Evolutionary conservation across 2,888 invertebrate genomes (phyloP), one percentile per base, ranked within the genome.

Genomic region (Galeopsomyia nigrocyanea): DNA sequence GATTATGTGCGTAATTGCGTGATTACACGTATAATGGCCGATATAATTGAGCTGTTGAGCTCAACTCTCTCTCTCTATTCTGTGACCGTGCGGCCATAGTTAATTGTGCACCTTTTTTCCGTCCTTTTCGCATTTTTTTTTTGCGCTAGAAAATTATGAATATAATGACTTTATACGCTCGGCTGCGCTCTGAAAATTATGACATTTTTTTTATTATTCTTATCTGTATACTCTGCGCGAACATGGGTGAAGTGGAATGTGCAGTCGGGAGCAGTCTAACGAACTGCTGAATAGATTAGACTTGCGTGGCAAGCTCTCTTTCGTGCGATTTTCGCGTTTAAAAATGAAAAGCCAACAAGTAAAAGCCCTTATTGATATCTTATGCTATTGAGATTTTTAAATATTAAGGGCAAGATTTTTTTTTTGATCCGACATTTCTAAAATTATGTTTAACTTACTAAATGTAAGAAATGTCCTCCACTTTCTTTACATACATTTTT

Each of bases 1-100:
- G 71, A 75, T 75, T 69, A 71, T 68, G 75, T 68, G 71, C 71
- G 71, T 75, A 75, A 75, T 75, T 75, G 62, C 75, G 62, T 68
- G 75, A 75, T 69, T 75, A 71, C 71, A 22, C 68, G 75, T 66
- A 75, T 75, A 75, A 75, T 75, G 66, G 61, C 56, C 61, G 65
- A 74, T 74, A 71, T 74, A 74, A 74, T 74, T 74, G 75, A 71
- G 75, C 71, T 49, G 74, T 74, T 64, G 58, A 60, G 21, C 74
- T 53, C 14, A 39, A 39, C 39, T 39, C 39, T 39, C 39, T 39
- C 39, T 13, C 39, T 39, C 39, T 13, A 53, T 60, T 53, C 39
- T 46, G 60, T 50, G 62, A 66, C 16, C 46, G 62, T 13, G 26
- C 26, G 26, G 17, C 5, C 39, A 19, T 46, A 58, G 17, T 68